Conservation (phyloP, 2,888 invertebrate genomes). For the Trichogramma evanescens region DNA sequence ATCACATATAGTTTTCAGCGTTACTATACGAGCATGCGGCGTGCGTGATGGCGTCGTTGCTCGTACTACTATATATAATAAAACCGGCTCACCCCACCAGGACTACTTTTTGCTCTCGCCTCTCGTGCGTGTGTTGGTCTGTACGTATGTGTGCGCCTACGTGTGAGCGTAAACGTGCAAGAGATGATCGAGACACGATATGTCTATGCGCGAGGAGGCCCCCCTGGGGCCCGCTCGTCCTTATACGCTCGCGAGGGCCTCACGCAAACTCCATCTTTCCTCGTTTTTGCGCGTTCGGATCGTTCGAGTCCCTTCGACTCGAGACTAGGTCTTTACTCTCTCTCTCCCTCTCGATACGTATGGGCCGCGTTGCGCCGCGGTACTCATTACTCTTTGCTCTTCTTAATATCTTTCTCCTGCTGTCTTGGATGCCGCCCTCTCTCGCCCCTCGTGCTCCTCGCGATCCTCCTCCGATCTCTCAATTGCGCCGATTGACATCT, state of each 20-base stretch:
- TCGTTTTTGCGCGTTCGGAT: neutral
- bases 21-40: constrained; percentile 1
- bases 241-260: constrained; percentile 15
- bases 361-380: neutral
- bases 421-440: no score
- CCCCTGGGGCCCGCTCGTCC: constrained; percentile 16
- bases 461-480: no score
- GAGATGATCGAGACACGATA: constrained; percentile 3
- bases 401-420: no score
- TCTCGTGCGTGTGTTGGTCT: no score
- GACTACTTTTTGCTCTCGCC: no score
- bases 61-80: constrained; percentile 19
- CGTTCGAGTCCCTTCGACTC: neutral
- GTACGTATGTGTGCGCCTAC: neutral
- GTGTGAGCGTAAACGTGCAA: neutral
- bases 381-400: neutral
- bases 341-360: neutral
- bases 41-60: constrained; percentile 42
- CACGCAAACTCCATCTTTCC: constrained; percentile 1
- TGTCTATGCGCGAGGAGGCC: neutral
- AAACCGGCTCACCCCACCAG: constrained; percentile 45
- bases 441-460: no score
- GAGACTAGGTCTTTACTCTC: constrained; percentile 5
- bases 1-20: constrained; percentile 39
- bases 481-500: no score